phyloP scores from a whole-genome alignment of 2,888 invertebrate species.

The Syritta pipiens region DNA sequence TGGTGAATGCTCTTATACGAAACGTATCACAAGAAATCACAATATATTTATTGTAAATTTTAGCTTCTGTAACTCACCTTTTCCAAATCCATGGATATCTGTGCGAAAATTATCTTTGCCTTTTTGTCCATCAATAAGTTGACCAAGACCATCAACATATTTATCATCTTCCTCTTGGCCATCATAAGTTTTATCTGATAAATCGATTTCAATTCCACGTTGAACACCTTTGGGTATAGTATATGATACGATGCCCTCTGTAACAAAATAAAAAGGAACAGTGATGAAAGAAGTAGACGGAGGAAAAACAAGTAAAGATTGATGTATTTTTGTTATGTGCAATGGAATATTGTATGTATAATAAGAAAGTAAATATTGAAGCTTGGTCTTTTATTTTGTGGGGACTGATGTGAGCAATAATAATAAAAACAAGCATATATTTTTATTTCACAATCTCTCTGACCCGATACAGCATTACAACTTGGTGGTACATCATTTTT shows the following conservation, averaged over 20 bases:
- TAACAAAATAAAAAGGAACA: no score
- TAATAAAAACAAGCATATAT: no score
- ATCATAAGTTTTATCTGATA: slow-evolving; percentile 89
- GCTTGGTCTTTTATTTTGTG: no score
- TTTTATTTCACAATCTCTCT: no score
- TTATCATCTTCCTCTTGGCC: slow-evolving; percentile 83
- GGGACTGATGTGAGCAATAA: no score
- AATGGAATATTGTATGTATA: no score
- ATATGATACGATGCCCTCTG: slow-evolving; percentile 90
- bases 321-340: no score
- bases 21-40: background rate
- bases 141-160: slow-evolving; percentile 87
- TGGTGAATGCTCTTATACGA: no score
- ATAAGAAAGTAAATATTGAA: no score
- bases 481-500: no score
- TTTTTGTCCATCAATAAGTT: slow-evolving; percentile 87
- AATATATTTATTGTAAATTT: slow-evolving; percentile 34
- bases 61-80: slow-evolving; percentile 80
- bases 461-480: no score
- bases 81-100: slow-evolving; percentile 83
- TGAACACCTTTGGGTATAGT: slow-evolving; percentile 87
- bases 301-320: slow-evolving; percentile 69
- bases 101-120: slow-evolving; percentile 87
- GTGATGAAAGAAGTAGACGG: slow-evolving; percentile 69
- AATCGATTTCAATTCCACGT: slow-evolving; percentile 86